A percentile compares a stretch with the other conserved stretches of the same genome.
These are phyloP conservation scores for Pristionchus japonicus DNA, from an alignment of 2,888 invertebrate species.

Conservation along the genomic window DNA sequence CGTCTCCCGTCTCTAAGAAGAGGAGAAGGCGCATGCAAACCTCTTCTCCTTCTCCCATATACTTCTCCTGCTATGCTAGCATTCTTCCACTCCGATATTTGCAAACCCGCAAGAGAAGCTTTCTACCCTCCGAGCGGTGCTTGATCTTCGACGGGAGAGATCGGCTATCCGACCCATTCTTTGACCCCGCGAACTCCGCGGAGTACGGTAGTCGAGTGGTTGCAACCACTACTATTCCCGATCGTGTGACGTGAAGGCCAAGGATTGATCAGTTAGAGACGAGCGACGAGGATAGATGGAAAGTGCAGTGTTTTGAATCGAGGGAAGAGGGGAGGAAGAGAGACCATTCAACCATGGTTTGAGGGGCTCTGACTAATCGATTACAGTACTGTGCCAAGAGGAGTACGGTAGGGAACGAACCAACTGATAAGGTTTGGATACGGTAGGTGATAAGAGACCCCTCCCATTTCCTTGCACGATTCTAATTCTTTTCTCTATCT, in stretches of 20 bases:
- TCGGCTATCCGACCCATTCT: background rate
- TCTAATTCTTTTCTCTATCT: background rate
- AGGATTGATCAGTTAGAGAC: constrained; percentile 17
- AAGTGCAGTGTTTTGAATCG: constrained; percentile 32
- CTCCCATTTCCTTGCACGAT: background rate
- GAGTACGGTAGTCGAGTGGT: background rate
- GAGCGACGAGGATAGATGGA: background rate
- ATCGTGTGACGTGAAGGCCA: constrained; percentile 1
- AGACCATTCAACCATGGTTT: constrained; percentile 21
- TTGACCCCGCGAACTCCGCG: background rate
- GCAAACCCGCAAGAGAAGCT: constrained; percentile 4
- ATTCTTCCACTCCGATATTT: constrained; percentile 12
- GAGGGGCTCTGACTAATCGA: background rate
- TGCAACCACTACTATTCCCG: background rate
- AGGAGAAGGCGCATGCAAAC: constrained; percentile 12
- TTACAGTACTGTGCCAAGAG: background rate
- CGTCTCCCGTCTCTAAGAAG: background rate
- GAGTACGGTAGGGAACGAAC: too few species aligned
- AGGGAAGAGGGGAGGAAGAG: background rate
- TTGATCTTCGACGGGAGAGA: background rate
- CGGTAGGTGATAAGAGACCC: constrained; percentile 8
- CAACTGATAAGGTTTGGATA: background rate
- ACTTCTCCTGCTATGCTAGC: background rate
- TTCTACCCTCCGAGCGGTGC: background rate
- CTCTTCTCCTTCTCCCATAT: constrained; percentile 18